phyloP scores from a whole-genome alignment of 1,140 invertebrate genomes.

The Sinella curviseta region DNA sequence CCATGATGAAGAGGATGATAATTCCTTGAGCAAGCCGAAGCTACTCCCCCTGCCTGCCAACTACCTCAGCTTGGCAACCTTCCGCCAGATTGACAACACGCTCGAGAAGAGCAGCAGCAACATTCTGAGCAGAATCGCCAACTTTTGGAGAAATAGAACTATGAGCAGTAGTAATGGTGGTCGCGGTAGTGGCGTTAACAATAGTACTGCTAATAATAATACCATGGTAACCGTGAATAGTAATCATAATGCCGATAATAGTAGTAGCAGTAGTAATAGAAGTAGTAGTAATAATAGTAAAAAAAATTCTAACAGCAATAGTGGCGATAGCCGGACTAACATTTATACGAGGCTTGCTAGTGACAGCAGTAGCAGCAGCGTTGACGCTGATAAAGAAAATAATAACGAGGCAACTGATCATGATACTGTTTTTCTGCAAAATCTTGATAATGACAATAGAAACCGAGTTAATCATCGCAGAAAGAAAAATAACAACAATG shows the following conservation, averaged over 20 bases:
- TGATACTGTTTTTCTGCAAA: background rate
- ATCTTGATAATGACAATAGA: too few species aligned
- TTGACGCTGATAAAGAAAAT: background rate
- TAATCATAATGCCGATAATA: background rate
- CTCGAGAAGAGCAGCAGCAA: constrained; percentile 10
- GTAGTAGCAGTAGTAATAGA: background rate
- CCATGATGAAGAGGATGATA: background rate
- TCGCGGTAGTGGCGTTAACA: background rate
- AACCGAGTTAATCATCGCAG: too few species aligned
- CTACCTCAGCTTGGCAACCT: constrained; percentile 5
- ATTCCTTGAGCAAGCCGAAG: constrained; percentile 1
- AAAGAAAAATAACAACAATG: too few species aligned
- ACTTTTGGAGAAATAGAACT: background rate
- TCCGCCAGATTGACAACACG: background rate
- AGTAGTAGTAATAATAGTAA: background rate
- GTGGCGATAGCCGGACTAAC: background rate
- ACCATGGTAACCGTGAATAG: background rate
- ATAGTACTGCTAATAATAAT: background rate
- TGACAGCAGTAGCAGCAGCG: background rate
- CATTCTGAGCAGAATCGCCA: background rate
- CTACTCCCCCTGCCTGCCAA: background rate
- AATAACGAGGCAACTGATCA: background rate
- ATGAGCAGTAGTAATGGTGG: background rate
- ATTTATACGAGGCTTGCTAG: background rate
- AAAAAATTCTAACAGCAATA: background rate